A percentile compares a stretch with the other conserved stretches of the same genome.
Evolutionary conservation across 2,797 vertebrate species (phyloP).

Genomic region (Cyclura pinguis): DNA sequence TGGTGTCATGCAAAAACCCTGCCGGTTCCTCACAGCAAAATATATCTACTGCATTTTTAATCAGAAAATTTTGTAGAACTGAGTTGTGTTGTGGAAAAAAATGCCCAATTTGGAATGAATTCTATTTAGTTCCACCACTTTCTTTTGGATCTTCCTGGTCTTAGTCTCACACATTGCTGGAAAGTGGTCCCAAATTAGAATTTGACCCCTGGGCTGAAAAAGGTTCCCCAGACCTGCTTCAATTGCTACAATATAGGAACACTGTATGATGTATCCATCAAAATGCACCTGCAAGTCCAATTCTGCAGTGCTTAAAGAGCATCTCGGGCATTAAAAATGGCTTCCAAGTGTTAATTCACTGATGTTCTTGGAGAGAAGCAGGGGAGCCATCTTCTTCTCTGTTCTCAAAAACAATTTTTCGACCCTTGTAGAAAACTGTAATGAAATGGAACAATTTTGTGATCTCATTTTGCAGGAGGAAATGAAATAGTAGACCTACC

Average conservation of each 20-base stretch:
- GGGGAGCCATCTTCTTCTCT: neutral
- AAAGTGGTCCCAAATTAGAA: neutral
- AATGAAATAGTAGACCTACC: slow-evolving; percentile 1
- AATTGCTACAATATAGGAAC: neutral
- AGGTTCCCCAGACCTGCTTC: neutral
- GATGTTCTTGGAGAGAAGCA: neutral
- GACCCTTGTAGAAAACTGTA: slow-evolving; percentile 17
- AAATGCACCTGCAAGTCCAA: neutral
- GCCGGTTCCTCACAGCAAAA: no score
- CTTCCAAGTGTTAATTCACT: neutral
- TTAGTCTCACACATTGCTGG: neutral
- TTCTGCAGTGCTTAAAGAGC: neutral
- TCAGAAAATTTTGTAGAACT: neutral
- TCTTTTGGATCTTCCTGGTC: neutral
- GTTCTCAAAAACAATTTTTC: slow-evolving; percentile 24
- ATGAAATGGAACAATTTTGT: slow-evolving; percentile 30
- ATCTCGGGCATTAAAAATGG: neutral
- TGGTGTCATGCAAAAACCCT: no score
- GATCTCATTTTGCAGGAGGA: neutral
- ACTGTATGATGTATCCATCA: neutral
- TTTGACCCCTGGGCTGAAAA: neutral
- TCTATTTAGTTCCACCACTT: neutral
- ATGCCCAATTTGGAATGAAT: neutral
- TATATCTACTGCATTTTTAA: no score
- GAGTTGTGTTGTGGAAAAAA: neutral